A percentile compares a stretch with the other conserved stretches of the same genome.
Conservation (phyloP, 1,140 invertebrate genomes). For the Philopotamus ludificatus region DNA sequence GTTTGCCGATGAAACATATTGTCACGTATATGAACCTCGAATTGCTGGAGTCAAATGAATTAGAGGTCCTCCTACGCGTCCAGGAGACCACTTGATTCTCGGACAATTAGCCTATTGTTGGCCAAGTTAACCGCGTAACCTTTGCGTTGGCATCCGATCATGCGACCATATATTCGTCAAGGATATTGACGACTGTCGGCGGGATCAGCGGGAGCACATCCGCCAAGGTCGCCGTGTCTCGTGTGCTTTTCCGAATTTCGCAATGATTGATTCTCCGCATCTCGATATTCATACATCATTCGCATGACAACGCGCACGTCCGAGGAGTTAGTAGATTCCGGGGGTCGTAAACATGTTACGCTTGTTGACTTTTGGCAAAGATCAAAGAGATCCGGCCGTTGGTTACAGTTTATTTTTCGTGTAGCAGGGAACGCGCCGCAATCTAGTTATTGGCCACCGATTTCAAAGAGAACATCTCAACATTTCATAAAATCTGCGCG, state of each 20-base stretch:
- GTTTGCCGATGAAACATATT: constrained; percentile 8
- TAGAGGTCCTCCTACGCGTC: constrained; percentile 22
- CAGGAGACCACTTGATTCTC: constrained; percentile 20
- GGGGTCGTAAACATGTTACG: constrained; percentile 5
- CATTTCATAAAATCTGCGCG: neutral
- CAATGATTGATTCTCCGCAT: too few relatives aligned
- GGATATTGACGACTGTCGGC: too few relatives aligned
- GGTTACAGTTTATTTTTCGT: constrained; percentile 22
- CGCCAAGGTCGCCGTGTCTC: too few relatives aligned
- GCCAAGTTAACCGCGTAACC: constrained; percentile 18
- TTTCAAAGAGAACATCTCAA: constrained; percentile 11
- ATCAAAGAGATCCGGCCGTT: constrained; percentile 17
- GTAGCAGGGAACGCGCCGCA: neutral
- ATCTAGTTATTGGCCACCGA: constrained; percentile 16
- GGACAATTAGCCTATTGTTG: constrained; percentile 32
- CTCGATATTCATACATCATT: constrained; percentile 7
- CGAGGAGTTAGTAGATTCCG: constrained; percentile 1
- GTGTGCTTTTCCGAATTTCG: too few relatives aligned
- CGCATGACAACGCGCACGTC: neutral
- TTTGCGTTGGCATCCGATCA: constrained; percentile 12
- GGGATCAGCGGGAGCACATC: too few relatives aligned
- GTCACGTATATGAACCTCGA: constrained; percentile 31
- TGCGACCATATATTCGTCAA: too few relatives aligned
- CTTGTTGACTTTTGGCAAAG: constrained; percentile 13
- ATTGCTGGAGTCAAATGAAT: constrained; percentile 32